Conservation (phyloP, 1,140 invertebrate species). For the Oryctes rhinoceros region DNA sequence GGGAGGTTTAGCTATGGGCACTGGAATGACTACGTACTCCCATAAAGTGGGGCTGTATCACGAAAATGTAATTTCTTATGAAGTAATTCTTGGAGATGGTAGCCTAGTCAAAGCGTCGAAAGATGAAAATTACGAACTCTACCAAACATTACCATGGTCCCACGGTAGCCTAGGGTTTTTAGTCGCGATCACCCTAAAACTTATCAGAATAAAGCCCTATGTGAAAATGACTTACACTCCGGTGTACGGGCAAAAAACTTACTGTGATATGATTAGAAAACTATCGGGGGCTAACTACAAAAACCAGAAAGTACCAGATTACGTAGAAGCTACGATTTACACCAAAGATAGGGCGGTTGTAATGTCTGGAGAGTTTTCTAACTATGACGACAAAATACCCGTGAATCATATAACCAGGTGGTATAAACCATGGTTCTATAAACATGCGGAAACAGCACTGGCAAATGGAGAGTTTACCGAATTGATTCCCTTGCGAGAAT, state of each 20-base stretch:
- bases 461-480: constrained; percentile 62
- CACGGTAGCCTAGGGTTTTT: constrained; percentile 68
- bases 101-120: constrained; percentile 61
- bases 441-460: constrained; percentile 67
- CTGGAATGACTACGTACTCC: constrained; percentile 66
- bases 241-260: constrained; percentile 63
- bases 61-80: constrained; percentile 64
- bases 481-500: constrained; percentile 66
- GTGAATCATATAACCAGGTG: constrained; percentile 64
- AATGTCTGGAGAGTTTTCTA: constrained; percentile 65
- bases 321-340: constrained; percentile 67
- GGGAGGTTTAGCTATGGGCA: constrained; percentile 67
- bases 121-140: constrained; percentile 63
- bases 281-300: constrained; percentile 48
- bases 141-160: constrained; percentile 66
- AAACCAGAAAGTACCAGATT: constrained; percentile 60
- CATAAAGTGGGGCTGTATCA: constrained; percentile 66
- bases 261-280: constrained; percentile 64
- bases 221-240: constrained; percentile 67
- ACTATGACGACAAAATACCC: constrained; percentile 56
- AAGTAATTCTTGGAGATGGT: constrained; percentile 66
- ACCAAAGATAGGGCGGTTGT: constrained; percentile 65
- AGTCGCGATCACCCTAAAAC: constrained; percentile 64
- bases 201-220: constrained; percentile 64
- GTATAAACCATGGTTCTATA: constrained; percentile 73